phyloP scores from a whole-genome alignment of 2,113 vertebrate genomes.

The Nestor notabilis region DNA sequence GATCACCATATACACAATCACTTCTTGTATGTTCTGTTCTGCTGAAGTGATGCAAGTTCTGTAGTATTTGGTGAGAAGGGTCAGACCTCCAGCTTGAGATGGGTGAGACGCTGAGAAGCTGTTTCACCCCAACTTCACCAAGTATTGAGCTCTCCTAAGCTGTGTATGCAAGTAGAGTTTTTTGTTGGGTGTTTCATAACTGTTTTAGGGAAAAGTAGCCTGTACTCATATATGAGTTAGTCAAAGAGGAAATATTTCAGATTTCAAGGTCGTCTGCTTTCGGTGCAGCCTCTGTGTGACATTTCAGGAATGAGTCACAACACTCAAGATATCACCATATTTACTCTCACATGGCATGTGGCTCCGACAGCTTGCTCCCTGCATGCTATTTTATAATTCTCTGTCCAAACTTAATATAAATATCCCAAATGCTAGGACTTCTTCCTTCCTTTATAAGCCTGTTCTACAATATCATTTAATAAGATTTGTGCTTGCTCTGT shows the following conservation, averaged over 20 bases:
- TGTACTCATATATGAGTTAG: background rate
- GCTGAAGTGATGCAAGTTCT: background rate
- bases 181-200: accelerated
- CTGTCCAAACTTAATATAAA: background rate
- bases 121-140: accelerated
- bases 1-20: accelerated
- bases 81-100: background rate
- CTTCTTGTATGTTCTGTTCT: background rate
- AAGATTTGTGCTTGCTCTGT: background rate
- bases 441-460: background rate
- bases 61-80: accelerated
- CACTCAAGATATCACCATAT: accelerated
- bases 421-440: background rate
- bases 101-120: accelerated
- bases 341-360: background rate
- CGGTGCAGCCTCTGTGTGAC: accelerated
- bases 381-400: background rate
- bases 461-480: background rate
- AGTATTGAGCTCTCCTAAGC: accelerated
- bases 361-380: background rate
- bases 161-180: background rate
- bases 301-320: background rate
- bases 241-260: accelerated
- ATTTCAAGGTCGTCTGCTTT: background rate
- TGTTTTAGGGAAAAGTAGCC: background rate